Evolutionary conservation across 2,797 vertebrate genomes (phyloP), one percentile per base, ranked within the genome.

Genomic region (Erithacus rubecula): DNA sequence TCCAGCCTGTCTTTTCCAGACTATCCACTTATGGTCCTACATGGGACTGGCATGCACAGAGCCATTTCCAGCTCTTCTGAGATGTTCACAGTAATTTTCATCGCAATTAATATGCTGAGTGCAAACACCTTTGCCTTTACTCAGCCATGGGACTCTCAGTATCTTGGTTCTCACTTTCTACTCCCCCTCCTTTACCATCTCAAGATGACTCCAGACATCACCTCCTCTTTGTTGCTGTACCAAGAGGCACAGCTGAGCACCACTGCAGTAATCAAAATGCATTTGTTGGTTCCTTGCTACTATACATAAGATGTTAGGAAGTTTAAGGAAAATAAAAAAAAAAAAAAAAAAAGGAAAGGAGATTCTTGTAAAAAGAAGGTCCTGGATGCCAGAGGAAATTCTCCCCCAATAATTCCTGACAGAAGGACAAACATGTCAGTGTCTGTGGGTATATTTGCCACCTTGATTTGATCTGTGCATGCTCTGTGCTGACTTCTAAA

Each of bases 261-360:
- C 64, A 60, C 71, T 89, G 75, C 82, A 92, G 67, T 67, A 89
- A 94, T 93, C 78, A 94, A 63, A 85, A 77, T 29, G 19, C 19
- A 52, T 77, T 80, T 89, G 70, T 60, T 74, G 52, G 75, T 72
- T 92, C 90, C 70, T 84, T 95, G 70, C 27, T 96, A 10, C 82
- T 83, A 77, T 85, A 91, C 80, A 80, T 80, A 94, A 76, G 27
- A 34, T 76, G 19, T 64, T 80, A 83, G 64, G 78, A 94, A 93
- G 68, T 74, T 83, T 74, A 95, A 87, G 63, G 39, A n/a, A n/a
- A n/a, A n/a, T n/a, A 20, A 22, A 85, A 84, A 47, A 49, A 26
- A 34, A 53, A 68, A 37, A 49, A 44, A 51, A 16, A 22, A 46
- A 22, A 21, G 4, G 19, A 19, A 46, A 22, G 27, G 29, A 76